phyloP scores from a whole-genome alignment of 2,888 invertebrate species.

The Dasypolia templi region DNA sequence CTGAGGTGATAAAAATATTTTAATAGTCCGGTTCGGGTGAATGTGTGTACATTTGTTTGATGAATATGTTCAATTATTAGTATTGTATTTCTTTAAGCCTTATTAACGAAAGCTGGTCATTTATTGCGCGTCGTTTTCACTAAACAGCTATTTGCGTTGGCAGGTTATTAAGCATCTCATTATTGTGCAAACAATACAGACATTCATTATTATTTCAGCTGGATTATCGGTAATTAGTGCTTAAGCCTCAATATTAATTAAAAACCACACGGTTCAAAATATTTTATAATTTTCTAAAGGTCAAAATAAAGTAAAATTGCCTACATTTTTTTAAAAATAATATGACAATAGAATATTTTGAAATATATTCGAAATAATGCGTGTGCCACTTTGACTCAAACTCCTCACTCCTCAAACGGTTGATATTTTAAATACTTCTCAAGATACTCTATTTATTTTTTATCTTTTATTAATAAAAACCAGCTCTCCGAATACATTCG shows the following conservation, averaged over 20 bases:
- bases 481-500: not conserved
- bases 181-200: constrained; percentile 7
- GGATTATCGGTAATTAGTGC: constrained; percentile 10
- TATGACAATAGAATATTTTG: not conserved
- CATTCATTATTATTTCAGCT: not conserved
- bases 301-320: not conserved
- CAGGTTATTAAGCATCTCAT: not conserved
- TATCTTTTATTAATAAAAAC: not conserved
- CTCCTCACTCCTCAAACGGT: not conserved
- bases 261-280: not conserved
- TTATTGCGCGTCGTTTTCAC: constrained; percentile 21
- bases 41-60: not conserved
- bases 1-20: too few species aligned
- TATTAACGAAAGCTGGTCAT: constrained; percentile 28
- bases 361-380: not conserved
- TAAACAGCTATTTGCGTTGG: constrained; percentile 18
- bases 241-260: not conserved
- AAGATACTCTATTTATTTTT: not conserved
- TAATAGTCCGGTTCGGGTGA: not conserved
- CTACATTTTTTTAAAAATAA: not conserved
- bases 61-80: constrained; percentile 1
- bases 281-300: not conserved
- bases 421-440: not conserved
- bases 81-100: constrained; percentile 22
- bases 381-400: not conserved